Conservation (phyloP, 2,797 vertebrate genomes). For the Cirrhinus mrigala region DNA sequence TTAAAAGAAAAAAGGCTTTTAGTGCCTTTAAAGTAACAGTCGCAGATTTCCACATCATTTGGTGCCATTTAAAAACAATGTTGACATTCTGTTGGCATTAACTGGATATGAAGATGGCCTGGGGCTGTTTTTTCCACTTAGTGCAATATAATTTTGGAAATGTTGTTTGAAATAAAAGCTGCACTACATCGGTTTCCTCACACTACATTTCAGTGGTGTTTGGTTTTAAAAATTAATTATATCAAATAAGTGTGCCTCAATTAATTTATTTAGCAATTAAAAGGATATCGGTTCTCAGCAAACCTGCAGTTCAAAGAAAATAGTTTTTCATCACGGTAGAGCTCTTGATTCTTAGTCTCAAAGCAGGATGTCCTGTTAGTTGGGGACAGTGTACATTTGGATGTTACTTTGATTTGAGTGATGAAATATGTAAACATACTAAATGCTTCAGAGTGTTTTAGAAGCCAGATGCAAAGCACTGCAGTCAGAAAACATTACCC, state of each 20-base stretch:
- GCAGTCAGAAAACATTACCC: slow-evolving; percentile 27
- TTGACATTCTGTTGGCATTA: slow-evolving; percentile 44
- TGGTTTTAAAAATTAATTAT: not conserved
- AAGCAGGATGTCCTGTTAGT: not conserved
- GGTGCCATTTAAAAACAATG: slow-evolving; percentile 44
- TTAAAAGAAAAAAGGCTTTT: not conserved
- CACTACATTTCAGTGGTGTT: not conserved
- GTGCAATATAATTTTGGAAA: slow-evolving; percentile 38
- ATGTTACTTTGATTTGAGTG: slow-evolving; percentile 32
- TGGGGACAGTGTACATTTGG: slow-evolving; percentile 30
- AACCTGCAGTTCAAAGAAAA: not conserved
- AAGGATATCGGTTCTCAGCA: not conserved
- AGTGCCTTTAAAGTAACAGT: not conserved
- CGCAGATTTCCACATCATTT: slow-evolving; percentile 27
- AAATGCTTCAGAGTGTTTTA: slow-evolving; percentile 38
- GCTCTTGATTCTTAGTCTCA: not conserved
- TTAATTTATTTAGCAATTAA: slow-evolving; percentile 16
- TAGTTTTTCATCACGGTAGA: not conserved
- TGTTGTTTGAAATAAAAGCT: slow-evolving; percentile 24
- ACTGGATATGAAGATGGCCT: slow-evolving; percentile 18
- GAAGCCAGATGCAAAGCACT: slow-evolving; percentile 29
- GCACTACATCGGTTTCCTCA: not conserved
- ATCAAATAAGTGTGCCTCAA: not conserved
- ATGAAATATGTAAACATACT: slow-evolving; percentile 42
- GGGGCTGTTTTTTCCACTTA: slow-evolving; percentile 16